phyloP scores from a whole-genome alignment of 2,113 vertebrate species.

The Sisor rabdophorus region DNA sequence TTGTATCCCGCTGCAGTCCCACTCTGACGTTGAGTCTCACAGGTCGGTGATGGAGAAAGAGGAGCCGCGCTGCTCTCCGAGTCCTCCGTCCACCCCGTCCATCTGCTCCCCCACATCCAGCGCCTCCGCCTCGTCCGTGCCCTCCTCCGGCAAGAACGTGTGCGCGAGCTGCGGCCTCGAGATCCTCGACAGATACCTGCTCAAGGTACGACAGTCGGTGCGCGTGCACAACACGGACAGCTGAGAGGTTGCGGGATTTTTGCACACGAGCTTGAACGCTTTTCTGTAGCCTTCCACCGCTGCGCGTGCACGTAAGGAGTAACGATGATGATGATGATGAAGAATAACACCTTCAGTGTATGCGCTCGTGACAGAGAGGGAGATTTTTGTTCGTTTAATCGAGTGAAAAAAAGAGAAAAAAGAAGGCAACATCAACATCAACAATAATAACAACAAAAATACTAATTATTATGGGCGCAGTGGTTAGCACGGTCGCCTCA shows the following conservation, averaged over 20 bases:
- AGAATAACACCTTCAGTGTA: too few relatives aligned
- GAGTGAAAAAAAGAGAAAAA: too few relatives aligned
- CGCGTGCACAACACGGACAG: background rate
- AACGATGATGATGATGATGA: background rate
- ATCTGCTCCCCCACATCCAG: slow-evolving; percentile 84
- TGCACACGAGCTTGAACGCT: too few relatives aligned
- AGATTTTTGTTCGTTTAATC: too few relatives aligned
- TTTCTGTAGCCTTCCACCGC: too few relatives aligned
- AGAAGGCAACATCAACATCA: too few relatives aligned
- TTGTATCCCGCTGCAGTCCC: slow-evolving; percentile 70
- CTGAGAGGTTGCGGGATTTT: too few relatives aligned
- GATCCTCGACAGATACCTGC: slow-evolving; percentile 92
- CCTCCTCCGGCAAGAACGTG: slow-evolving; percentile 86
- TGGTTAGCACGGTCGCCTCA: too few relatives aligned
- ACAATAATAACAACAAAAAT: too few relatives aligned
- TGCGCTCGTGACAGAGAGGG: too few relatives aligned
- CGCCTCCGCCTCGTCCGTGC: slow-evolving; percentile 78
- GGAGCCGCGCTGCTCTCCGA: slow-evolving; percentile 85
- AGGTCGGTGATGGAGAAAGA: slow-evolving; percentile 86
- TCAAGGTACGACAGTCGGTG: slow-evolving; percentile 76
- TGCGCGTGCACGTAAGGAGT: too few relatives aligned
- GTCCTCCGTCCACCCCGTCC: slow-evolving; percentile 89
- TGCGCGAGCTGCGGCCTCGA: slow-evolving; percentile 95
- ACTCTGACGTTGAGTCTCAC: slow-evolving; percentile 85
- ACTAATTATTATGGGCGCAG: too few relatives aligned